Conservation (phyloP, 2,113 vertebrate genomes). For the Helogale parvula region DNA sequence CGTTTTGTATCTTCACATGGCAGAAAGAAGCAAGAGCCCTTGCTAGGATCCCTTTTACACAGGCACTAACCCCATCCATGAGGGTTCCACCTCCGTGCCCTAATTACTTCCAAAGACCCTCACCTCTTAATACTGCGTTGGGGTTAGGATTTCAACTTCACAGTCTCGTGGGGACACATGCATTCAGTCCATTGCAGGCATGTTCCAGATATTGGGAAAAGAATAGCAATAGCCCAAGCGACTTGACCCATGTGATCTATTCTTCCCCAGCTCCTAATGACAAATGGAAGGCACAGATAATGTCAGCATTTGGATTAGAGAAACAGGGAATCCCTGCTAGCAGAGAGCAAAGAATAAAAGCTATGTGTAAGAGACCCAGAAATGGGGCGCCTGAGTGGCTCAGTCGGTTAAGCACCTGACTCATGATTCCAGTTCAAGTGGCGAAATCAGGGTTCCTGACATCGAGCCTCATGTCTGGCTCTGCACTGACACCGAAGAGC, state of each 20-base stretch:
- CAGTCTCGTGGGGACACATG: background rate
- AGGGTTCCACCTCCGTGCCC: background rate
- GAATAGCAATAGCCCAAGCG: background rate
- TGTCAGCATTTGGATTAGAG: background rate
- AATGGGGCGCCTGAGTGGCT: too few relatives aligned
- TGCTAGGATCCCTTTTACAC: background rate
- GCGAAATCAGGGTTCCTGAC: too few relatives aligned
- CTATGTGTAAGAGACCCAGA: background rate
- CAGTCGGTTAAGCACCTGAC: too few relatives aligned
- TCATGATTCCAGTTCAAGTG: too few relatives aligned
- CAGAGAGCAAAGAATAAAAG: background rate
- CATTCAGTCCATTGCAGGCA: background rate
- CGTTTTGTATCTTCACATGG: accelerated
- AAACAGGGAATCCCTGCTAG: background rate
- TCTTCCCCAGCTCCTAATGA: background rate
- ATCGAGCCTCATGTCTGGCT: too few relatives aligned
- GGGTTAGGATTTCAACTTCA: background rate
- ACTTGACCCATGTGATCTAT: background rate
- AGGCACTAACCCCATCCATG: background rate
- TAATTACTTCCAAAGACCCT: background rate
- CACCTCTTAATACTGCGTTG: background rate
- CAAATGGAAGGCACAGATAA: background rate
- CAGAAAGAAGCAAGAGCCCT: background rate
- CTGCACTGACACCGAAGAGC: too few relatives aligned
- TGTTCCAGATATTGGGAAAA: background rate